Percentiles rank a stretch among this genome's conserved stretches.
Conservation (phyloP, 2,797 vertebrate genomes). For the Botia kubotai region DNA sequence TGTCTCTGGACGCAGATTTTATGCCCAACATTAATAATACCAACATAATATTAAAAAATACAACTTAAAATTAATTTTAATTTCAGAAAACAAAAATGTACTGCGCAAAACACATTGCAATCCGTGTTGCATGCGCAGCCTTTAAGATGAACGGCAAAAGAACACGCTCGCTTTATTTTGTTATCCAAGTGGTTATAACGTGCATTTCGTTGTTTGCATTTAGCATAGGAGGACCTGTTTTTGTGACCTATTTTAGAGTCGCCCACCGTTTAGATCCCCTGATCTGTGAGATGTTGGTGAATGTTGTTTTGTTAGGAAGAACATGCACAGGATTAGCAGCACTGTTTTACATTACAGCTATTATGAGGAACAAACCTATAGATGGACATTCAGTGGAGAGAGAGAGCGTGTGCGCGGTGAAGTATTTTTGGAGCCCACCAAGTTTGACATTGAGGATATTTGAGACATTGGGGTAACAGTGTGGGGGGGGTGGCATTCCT, state of each 20-base stretch:
- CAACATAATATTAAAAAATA: neutral
- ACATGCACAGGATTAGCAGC: neutral
- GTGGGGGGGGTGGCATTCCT: constrained; percentile 45
- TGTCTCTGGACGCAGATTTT: neutral
- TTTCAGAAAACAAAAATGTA: too few species aligned
- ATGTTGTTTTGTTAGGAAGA: constrained; percentile 9
- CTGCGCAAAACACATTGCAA: too few species aligned
- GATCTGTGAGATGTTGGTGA: neutral
- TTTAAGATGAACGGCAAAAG: too few species aligned
- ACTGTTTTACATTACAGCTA: constrained; percentile 13
- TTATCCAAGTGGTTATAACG: too few species aligned
- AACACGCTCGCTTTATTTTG: too few species aligned
- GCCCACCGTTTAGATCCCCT: too few species aligned
- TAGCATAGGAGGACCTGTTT: neutral
- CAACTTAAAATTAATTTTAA: too few species aligned
- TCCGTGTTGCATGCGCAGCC: too few species aligned
- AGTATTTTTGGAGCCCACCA: constrained; percentile 54
- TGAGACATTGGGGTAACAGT: constrained; percentile 29
- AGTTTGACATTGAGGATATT: constrained; percentile 49
- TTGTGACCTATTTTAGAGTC: too few species aligned
- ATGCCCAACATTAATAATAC: neutral
- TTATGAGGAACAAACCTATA: constrained; percentile 35
- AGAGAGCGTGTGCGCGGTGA: constrained; percentile 7
- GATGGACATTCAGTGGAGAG: constrained; percentile 46
- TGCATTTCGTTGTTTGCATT: neutral